phyloP scores from a whole-genome alignment of 2,113 vertebrate genomes.

The Silurus asotus region DNA sequence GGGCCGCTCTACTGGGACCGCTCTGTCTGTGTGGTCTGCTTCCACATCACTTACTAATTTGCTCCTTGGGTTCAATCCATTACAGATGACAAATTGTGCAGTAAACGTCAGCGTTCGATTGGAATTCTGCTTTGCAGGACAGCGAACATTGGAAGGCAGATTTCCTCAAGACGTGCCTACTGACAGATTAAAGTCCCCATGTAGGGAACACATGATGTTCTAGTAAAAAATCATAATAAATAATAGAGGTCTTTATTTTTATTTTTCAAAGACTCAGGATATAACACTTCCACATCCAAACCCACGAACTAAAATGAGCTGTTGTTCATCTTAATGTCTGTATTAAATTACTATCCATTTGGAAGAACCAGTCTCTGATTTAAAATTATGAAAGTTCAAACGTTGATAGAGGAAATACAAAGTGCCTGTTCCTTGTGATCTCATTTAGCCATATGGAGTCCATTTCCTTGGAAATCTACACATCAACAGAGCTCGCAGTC shows the following conservation, averaged over 20 bases:
- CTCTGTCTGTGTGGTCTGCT: constrained; percentile 65
- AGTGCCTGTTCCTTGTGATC: constrained; percentile 47
- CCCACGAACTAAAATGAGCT: not conserved
- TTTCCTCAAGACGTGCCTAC: not conserved
- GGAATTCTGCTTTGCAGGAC: not conserved
- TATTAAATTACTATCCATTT: constrained; percentile 13
- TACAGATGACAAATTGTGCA: constrained; percentile 36
- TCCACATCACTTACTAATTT: constrained; percentile 41
- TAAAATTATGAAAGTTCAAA: constrained; percentile 24
- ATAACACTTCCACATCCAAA: not conserved
- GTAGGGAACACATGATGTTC: constrained; percentile 11
- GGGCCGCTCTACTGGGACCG: constrained; percentile 55
- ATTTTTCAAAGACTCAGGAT: constrained; percentile 14
- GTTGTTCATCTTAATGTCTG: not conserved
- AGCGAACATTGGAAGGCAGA: not conserved
- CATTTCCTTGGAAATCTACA: constrained; percentile 53
- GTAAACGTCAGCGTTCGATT: constrained; percentile 33
- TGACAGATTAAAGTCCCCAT: constrained; percentile 9
- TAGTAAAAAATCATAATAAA: not conserved
- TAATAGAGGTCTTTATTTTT: not conserved
- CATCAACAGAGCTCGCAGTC: constrained; percentile 38
- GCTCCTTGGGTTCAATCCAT: constrained; percentile 33
- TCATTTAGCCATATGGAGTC: constrained; percentile 59
- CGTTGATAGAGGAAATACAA: constrained; percentile 22
- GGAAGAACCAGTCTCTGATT: not conserved